Conservation (phyloP, 2,113 vertebrate genomes). For the Riparia riparia region DNA sequence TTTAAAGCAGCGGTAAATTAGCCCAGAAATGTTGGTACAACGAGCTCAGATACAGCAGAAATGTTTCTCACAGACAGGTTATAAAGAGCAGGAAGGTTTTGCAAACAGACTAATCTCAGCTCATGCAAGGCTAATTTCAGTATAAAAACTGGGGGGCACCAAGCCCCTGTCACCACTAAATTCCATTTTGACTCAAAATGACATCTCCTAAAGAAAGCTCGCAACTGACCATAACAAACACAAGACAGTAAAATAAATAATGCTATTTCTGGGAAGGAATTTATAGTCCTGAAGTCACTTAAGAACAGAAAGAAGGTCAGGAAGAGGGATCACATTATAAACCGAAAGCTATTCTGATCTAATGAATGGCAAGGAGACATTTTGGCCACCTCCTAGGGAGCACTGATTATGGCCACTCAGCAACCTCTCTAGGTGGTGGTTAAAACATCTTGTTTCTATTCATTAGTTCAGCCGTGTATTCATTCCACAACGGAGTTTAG, state of each 20-base stretch:
- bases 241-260: slow-evolving; percentile 55
- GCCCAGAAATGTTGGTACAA: slow-evolving; percentile 33
- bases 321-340: slow-evolving; percentile 68
- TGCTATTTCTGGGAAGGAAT: slow-evolving; percentile 55
- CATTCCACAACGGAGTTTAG: slow-evolving; percentile 49
- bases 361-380: slow-evolving; percentile 74
- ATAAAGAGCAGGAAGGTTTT: background rate
- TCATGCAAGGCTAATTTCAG: background rate
- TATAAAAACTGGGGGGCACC: background rate
- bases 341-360: slow-evolving; percentile 61
- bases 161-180: background rate
- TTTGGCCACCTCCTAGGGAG: slow-evolving; percentile 73
- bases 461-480: slow-evolving; percentile 56
- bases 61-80: background rate
- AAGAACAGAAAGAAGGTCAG: slow-evolving; percentile 63
- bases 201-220: slow-evolving; percentile 20
- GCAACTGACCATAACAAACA: slow-evolving; percentile 39
- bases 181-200: slow-evolving; percentile 28
- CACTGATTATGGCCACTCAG: slow-evolving; percentile 62
- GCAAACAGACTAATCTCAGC: background rate
- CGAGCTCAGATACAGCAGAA: background rate
- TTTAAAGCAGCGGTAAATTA: slow-evolving; percentile 51
- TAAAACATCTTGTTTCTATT: slow-evolving; percentile 73
- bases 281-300: slow-evolving; percentile 66
- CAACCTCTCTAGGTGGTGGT: slow-evolving; percentile 57